phyloP scores from a whole-genome alignment of 2,797 vertebrate genomes.

The Sebastes kiyomatsui region DNA sequence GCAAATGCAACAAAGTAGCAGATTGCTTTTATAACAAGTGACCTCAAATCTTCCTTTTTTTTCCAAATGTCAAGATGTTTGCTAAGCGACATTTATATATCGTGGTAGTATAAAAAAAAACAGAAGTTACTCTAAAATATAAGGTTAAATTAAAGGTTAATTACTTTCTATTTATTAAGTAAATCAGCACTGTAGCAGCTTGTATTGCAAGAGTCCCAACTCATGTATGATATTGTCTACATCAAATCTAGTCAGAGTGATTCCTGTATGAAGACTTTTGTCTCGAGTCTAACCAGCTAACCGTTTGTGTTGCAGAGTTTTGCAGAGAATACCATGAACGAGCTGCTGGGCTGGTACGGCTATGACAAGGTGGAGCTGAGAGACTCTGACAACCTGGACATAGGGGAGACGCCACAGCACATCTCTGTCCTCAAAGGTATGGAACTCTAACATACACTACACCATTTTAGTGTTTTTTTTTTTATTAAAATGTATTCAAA shows the following conservation, averaged over 20 bases:
- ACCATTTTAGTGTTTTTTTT: rapidly evolving
- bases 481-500: not conserved
- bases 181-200: not conserved
- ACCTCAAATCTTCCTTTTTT: conserved; percentile 14
- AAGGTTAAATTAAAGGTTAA: not conserved
- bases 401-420: conserved; percentile 94
- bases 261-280: not conserved
- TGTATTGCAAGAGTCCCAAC: not conserved
- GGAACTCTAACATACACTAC: not conserved
- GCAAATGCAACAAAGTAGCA: not conserved
- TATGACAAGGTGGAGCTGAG: conserved; percentile 99
- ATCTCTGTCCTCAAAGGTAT: conserved; percentile 99
- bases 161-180: not conserved
- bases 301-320: conserved; percentile 91
- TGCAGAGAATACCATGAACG: conserved; percentile 99
- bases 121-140: not conserved
- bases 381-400: conserved; percentile 98
- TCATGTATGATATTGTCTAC: not conserved
- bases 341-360: conserved; percentile 99
- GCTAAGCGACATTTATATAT: conserved; percentile 6
- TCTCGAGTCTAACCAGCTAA: not conserved
- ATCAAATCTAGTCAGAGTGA: not conserved
- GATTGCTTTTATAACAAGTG: conserved; percentile 3
- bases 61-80: not conserved
- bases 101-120: not conserved